Evolutionary conservation across 2,888 invertebrate genomes (phyloP).

Genomic region (Arrhopalites spinosus): DNA sequence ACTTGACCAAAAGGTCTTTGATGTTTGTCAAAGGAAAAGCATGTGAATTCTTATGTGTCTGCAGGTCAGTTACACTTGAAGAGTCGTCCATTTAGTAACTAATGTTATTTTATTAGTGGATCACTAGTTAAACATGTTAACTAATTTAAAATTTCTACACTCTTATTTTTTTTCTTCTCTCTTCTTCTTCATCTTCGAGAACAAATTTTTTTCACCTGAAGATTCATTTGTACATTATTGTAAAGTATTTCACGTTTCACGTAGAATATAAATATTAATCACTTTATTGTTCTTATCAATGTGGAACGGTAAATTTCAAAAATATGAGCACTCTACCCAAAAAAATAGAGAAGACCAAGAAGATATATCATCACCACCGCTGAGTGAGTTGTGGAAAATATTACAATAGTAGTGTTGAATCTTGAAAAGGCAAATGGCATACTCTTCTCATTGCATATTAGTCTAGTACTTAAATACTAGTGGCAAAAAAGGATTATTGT

Average conservation of each 20-base stretch:
- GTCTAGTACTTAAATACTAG: no score
- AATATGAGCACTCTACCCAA: slow-evolving; percentile 1
- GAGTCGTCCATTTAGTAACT: neutral
- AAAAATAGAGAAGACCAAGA: no score
- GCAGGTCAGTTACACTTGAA: slow-evolving; percentile 21
- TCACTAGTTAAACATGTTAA: neutral
- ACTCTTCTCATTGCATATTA: no score
- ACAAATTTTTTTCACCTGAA: no score
- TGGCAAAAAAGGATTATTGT: no score
- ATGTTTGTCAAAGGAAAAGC: neutral
- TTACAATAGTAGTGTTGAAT: neutral
- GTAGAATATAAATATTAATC: slow-evolving; percentile 7
- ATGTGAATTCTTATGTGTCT: neutral
- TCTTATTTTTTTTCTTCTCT: neutral
- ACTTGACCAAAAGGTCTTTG: slow-evolving; percentile 6
- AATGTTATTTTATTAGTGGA: neutral
- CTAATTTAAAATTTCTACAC: neutral
- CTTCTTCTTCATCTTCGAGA: neutral
- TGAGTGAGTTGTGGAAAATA: neutral
- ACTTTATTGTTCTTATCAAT: slow-evolving; percentile 9
- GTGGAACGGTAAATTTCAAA: slow-evolving; percentile 13
- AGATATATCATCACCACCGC: no score
- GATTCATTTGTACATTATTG: no score
- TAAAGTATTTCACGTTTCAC: neutral
- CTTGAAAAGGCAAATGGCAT: no score